These are phyloP conservation scores for Pogonophryne albipinna DNA, from an alignment of 2,797 vertebrate species.

Conservation along the genomic window DNA sequence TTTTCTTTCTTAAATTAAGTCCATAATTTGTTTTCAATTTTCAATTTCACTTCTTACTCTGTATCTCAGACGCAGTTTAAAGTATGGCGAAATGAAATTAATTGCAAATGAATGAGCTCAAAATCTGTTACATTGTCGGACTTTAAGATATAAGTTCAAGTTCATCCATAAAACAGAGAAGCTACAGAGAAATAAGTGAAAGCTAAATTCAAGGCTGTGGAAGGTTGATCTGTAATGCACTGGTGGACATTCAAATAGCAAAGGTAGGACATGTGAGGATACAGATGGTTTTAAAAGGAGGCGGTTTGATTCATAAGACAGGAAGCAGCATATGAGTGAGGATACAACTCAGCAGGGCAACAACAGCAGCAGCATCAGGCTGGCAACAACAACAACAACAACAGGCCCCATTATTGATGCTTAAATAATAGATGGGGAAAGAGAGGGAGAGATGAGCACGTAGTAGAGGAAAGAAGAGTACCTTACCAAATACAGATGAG, in stretches of 20 bases:
- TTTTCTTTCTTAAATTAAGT: background rate
- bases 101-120: background rate
- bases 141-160: constrained; percentile 7
- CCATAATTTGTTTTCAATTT: background rate
- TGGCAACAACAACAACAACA: constrained; percentile 52
- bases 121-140: background rate
- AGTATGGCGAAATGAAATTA: background rate
- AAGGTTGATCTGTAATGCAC: constrained; percentile 12
- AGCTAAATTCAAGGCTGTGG: constrained; percentile 3
- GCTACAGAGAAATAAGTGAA: background rate
- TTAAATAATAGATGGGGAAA: constrained; percentile 82
- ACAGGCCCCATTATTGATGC: constrained; percentile 72
- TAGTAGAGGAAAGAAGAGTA: constrained; percentile 19
- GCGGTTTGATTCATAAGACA: constrained; percentile 65
- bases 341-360: constrained; percentile 51
- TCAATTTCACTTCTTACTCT: background rate
- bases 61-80: background rate
- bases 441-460: constrained; percentile 28
- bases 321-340: constrained; percentile 62
- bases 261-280: constrained; percentile 39
- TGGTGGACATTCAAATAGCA: constrained; percentile 33
- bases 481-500: constrained; percentile 38
- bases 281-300: constrained; percentile 48
- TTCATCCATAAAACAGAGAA: background rate
- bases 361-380: constrained; percentile 51